Base-by-base conservation (phyloP, 2,888 invertebrate species). In the Apoderus coryli region DNA sequence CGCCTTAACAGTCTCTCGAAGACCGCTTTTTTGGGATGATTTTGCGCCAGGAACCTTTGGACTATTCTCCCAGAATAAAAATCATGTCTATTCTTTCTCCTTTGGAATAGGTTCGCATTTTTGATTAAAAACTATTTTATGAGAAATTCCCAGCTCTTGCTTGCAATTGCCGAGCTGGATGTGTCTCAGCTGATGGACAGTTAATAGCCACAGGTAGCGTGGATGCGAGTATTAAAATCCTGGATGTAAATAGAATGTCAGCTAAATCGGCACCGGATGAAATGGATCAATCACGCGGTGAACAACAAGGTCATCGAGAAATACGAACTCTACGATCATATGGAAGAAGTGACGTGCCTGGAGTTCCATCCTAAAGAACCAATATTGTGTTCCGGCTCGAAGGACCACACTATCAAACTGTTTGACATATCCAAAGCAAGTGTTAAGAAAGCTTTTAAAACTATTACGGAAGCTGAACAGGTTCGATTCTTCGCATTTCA, bases 351-450 rank as follows among this genome's bases (percentile, higher is more conserved):
- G 1, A 92, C 95, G 0, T 86, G 84, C 30, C 61, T 98, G 23
- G 92, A 93, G 52, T 98, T 98, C 60, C 98, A 98, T 57, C 96
- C 98, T 0, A 74, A 81, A 28, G 89, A 90, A 43, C 89, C 92
- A 42, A 80, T 96, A 43, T 64, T 98, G 12, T 88, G 89, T 0
- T 96, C 95, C 0, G 98, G 96, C 0, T 90, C 92, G 4, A 69
- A 81, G 19, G 98, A 98, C 54, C 84, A 79, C 52, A 89, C 89
- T 9, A 78, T 98, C 29, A 92, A 96, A 53, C 68, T 98, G 25
- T 98, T 98, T 54, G 98, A 98, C 55, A 98, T 88, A 50, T 90
- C 95, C 19, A 96, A 98, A 57, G 90, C 96, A 0, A 93, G 95
- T 0, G 95, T 95, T 0, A 98, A 96, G 57, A 90, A 96, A 52